Base-by-base conservation (phyloP, 2,797 vertebrate genomes). In the Arremon aurantiirostris region DNA sequence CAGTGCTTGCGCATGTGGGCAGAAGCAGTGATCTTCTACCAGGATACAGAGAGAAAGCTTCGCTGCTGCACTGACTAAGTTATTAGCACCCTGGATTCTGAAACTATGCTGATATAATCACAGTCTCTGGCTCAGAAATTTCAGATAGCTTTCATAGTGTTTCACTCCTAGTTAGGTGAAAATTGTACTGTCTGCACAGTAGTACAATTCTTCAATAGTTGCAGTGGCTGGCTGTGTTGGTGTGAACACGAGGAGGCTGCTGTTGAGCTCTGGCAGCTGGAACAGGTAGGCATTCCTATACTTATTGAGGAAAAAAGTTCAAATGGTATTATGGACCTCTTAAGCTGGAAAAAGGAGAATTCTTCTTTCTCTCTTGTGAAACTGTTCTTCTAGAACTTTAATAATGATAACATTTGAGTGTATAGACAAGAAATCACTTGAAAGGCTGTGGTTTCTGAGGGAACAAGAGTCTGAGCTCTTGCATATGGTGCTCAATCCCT, bases 401-500 rank as follows among this genome's bases (percentile, higher is more conserved):
- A 27, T 27, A 37, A 49, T 12, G 15, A 1, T 70, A 56, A 22
- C 0, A 34, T 63, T 17, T 89, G 32, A 22, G 1, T 56, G 4
- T 9, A 30, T 1, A 34, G 44, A 61, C 26, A 37, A 30, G 30
- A 35, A 14, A 4, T 8, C 3, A 47, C 6, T 32, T 35, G 27
- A 37, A 73, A 68, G 16, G 5, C 6, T 83, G 28, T 8, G 17
- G 13, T 47, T 94, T 28, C 32, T 56, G 32, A 14, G 11, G 4
- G 5, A 23, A 17, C 2, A 59, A 18, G 21, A 49, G 8, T 34
- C 21, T 88, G 49, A 88, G 32, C 4, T 50, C n/a, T 34, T 72
- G 24, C 5, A 4, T 18, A 1, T 3, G 41, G 15, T 10, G 11
- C 6, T 50, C 7, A 26, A 37, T 44, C 14, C 11, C 7, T 39